These are phyloP conservation scores for Araneus ventricosus DNA, from an alignment of 1,140 invertebrate genomes.

Conservation along the genomic window DNA sequence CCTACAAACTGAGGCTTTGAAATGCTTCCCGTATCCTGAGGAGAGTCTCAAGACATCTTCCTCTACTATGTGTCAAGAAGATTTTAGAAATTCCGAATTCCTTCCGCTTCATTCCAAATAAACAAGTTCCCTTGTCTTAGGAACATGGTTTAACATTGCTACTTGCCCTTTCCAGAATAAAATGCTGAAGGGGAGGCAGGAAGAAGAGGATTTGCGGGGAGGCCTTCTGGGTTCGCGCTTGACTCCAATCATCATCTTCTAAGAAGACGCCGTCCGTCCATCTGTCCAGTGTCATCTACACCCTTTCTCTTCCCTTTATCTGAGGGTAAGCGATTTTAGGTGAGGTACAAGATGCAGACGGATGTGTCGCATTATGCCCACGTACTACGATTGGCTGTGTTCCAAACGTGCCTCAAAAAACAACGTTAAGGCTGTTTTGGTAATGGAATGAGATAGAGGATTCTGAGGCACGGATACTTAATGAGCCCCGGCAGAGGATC, in stretches of 20 bases:
- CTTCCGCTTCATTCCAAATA: neutral
- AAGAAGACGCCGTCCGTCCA: neutral
- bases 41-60: neutral
- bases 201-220: neutral
- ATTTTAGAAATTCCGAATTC: neutral
- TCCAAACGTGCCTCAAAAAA: neutral
- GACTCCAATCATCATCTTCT: neutral
- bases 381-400: neutral
- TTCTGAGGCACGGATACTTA: neutral
- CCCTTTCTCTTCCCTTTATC: neutral
- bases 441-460: neutral
- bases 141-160: neutral
- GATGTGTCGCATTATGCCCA: neutral
- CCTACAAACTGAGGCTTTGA: neutral
- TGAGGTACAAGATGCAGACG: neutral
- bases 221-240: neutral
- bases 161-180: neutral
- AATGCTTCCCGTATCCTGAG: neutral
- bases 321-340: neutral
- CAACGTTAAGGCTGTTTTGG: neutral
- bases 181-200: neutral
- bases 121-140: constrained; percentile 10
- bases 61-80: neutral
- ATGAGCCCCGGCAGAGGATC: no score
- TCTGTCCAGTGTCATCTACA: neutral